Base-by-base conservation (phyloP, 37 sponge, comb jelly and placozoan species). In the Oopsacas minuta region DNA sequence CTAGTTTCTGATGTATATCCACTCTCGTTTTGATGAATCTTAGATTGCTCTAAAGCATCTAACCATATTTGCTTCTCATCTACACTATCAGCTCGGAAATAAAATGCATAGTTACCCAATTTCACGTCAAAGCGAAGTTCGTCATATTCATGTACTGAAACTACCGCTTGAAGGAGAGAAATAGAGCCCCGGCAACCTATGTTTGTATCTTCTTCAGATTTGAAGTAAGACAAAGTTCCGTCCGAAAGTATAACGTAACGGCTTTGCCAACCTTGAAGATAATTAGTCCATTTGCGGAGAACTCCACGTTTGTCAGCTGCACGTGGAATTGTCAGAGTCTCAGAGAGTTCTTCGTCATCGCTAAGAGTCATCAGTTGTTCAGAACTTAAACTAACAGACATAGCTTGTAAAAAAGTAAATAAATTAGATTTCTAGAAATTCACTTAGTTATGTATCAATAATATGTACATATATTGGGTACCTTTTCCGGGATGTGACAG, bases 261-360 rank as follows among this genome's bases (percentile, higher is more conserved):
- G 30, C 93, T 92, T 87, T 95, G 96, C 96, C 96, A 95, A 0
- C 96, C 96, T 39, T 91, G 91, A 7, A 95, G 84, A 88, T 92
- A 95, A 86, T 95, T 95, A 37, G 96, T 95, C 96, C 96, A 95
- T 52, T 95, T 95, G 17, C 88, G 83, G 12, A 95, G 87, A 0
- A 83, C 53, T 7, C 94, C 94, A 0, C 86, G 61, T 51, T 81
- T 83, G 8, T 42, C 49, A 42, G 15, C 49, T 17, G 49, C 12
- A 17, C 49, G 49, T 42, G 49, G 49, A 42, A 42, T 42, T 17
- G 49, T 42, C 12, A 42, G 49, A 17, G 49, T 42, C 15, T 42
- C 49, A 42, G 49, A 42, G 12, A 42, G 15, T 15, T 42, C 49
- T 42, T 42, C 49, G 15, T 42, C 49, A 42, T 42, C 49, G 49